phyloP scores from a whole-genome alignment of 2,113 vertebrate species.

The Onychostruthus taczanowskii region DNA sequence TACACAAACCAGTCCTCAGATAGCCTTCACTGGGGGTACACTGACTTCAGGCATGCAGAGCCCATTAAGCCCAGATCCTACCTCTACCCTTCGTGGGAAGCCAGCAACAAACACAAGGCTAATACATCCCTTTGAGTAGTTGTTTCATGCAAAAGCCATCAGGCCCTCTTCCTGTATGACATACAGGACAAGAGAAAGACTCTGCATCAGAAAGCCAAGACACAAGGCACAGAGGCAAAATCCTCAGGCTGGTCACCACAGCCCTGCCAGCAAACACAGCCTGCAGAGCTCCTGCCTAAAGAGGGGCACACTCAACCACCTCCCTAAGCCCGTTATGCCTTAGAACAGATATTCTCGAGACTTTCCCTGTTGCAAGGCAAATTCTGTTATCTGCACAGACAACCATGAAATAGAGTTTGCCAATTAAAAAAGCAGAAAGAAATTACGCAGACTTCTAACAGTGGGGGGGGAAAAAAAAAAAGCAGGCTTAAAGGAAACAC shows the following conservation, averaged over 20 bases:
- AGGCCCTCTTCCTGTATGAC: background rate
- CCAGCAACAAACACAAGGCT: background rate
- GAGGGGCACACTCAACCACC: background rate
- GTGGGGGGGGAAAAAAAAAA: background rate
- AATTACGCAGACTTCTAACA: background rate
- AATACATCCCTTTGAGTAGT: background rate
- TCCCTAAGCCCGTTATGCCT: background rate
- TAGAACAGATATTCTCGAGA: rapidly evolving
- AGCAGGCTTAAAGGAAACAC: background rate
- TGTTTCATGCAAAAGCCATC: background rate
- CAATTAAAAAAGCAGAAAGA: background rate
- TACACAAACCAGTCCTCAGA: background rate
- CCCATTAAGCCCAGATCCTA: background rate
- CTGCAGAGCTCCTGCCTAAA: background rate
- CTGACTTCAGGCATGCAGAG: background rate
- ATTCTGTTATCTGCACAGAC: background rate
- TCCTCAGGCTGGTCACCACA: background rate
- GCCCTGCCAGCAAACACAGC: background rate
- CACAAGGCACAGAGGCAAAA: background rate
- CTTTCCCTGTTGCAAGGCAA: background rate
- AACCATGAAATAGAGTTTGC: background rate
- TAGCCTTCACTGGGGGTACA: background rate
- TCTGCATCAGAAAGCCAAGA: background rate
- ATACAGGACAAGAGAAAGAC: background rate
- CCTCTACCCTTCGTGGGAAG: background rate